These are phyloP conservation scores for Macroglossus sobrinus DNA, from an alignment of 2,113 vertebrate species.

Conservation along the genomic window DNA sequence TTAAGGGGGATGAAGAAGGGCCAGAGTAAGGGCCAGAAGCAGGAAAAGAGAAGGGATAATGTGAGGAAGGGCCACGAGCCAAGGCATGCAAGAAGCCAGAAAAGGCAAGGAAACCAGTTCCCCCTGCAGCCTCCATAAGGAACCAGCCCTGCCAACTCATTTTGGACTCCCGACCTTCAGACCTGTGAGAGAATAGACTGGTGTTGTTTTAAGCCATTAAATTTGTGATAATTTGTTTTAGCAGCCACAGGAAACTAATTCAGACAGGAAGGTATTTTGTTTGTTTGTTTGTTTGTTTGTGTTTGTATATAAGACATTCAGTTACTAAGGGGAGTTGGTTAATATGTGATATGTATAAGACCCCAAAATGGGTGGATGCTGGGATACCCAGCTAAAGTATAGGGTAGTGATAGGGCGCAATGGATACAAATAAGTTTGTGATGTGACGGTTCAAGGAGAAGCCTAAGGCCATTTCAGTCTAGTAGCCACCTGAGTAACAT, in stretches of 20 bases:
- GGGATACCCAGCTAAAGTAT: not conserved
- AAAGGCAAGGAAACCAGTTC: not conserved
- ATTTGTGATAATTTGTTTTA: not conserved
- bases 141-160: not conserved
- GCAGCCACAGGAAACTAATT: not conserved
- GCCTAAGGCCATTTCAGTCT: rapidly evolving
- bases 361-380: not conserved
- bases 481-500: not conserved
- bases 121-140: not conserved
- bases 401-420: not conserved
- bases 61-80: not conserved
- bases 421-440: not conserved
- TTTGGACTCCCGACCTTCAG: too few species aligned
- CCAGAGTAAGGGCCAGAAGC: not conserved
- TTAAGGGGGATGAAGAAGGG: not conserved
- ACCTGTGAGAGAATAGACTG: not conserved
- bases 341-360: not conserved
- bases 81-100: not conserved
- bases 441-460: not conserved
- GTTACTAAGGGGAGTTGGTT: too few species aligned
- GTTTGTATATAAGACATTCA: not conserved
- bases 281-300: not conserved
- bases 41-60: not conserved
- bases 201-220: not conserved
- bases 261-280: not conserved